Base-by-base conservation (phyloP, 2,888 invertebrate genomes). In the Timema cristinae region DNA sequence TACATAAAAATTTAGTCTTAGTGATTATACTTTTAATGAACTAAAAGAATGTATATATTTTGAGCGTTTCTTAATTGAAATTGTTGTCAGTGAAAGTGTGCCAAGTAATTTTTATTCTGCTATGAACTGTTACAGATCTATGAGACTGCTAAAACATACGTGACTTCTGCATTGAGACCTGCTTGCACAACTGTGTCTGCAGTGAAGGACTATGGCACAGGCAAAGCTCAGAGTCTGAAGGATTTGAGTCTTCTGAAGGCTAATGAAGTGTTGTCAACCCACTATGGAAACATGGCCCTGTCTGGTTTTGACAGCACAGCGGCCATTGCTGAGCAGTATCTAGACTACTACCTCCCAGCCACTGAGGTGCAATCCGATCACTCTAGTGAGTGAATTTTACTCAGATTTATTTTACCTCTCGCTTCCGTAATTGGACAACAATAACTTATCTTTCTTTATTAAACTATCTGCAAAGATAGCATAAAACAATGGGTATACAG, bases 321-420 rank as follows among this genome's bases (percentile, higher is more conserved):
- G 16, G 84, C 85, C 2, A 82, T 89, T 73, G 91, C 92, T 32
- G 91, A 93, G 83, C 87, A 88, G 73, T 84, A 91, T 75, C 82
- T 93, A 10, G 91, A 93, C 81, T 89, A 89, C 79, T 92, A 91
- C 80, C 86, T 93, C 76, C 93, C 90, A 47, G 83, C 86, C 81
- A 78, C 85, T 79, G 81, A 83, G 6, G 85, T 86, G 49, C 88
- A 89, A 76, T 5, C 63, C 6, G 48, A 48, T 1, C 47, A 63
- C 11, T 47, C 63, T 63, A 48, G 63, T 63, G n/a, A 9, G 63
- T 59, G 7, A 32, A 32, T 32, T 32, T 32, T 32, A 32, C 32
- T 32, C 32, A 32, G 32, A 32, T 32, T 32, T 32, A 32, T 32
- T 32, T 32, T 32, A 32, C 32, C 1, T 32, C 32, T 32, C 4